Base-by-base conservation (phyloP, 2,113 vertebrate genomes). In the Pangasianodon hypophthalmus region DNA sequence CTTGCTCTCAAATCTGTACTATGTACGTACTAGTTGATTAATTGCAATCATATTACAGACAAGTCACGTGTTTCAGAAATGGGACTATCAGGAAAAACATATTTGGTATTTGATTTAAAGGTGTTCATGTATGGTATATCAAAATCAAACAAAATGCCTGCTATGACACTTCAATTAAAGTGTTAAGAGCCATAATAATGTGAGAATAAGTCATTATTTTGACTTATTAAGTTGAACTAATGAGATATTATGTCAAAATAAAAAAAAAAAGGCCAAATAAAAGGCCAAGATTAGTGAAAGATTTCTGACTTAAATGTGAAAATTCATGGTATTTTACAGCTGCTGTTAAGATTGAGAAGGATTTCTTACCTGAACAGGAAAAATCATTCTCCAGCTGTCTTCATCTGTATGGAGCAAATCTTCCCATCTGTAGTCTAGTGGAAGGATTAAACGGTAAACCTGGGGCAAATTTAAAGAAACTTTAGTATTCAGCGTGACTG, bases 391-490 rank as follows among this genome's bases (percentile, higher is more conserved):
- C 82, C 82, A 84, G 82, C 82, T 84, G 82, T 84, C 56, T 62
- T 37, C 52, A 37, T 58, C 52, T 83, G 16, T 83, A 84, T 62
- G 37, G 41, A 84, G 58, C 21, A 18, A 60, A 84, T 62, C 82
- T 62, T 46, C 14, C 41, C 21, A 84, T 60, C 58, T 62, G 56
- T 29, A 84, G 82, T 62, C 32, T 60, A 62, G 82, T 24, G 6
- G 56, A 62, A 84, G 82, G 82, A 84, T 84, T 84, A 84, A 62
- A 62, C 41, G 37, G 56, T 62, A 84, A 84, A 84, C 82, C 82
- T 46, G 82, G 82, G 82, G 82, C 56, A 46, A 62, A 84, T 84
- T 84, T 62, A 13, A 44, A 26, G 82, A 84, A 84, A 84, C 37
- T 41, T 44, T 46, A 84, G 56, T 84, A 62, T 84, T 84, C 82